Percentiles rank a stretch among this genome's conserved stretches.
Conservation (phyloP, 1,140 invertebrate genomes). For the Bombus turneri region DNA sequence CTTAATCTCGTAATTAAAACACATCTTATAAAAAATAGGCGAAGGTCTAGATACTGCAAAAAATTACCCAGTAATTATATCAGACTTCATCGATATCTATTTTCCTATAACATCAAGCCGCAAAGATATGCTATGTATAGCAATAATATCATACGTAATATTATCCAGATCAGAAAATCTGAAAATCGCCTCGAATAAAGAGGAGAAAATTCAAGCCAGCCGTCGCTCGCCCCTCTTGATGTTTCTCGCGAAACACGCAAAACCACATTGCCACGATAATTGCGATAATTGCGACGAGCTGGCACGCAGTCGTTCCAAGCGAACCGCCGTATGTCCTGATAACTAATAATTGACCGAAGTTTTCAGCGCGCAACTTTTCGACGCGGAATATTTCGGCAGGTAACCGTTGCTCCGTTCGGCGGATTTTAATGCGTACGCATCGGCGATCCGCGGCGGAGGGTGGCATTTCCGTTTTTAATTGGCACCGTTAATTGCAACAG, state of each 20-base stretch:
- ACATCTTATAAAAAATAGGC: background rate
- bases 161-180: background rate
- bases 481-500: constrained; percentile 57
- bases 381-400: constrained; percentile 17
- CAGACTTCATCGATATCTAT: background rate
- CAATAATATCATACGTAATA: background rate
- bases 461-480: constrained; percentile 61
- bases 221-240: no score
- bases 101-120: background rate
- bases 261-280: background rate
- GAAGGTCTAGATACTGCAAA: background rate
- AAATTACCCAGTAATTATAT: background rate
- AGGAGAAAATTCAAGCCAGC: background rate
- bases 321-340: background rate
- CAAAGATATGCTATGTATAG: background rate
- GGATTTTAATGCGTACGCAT: constrained; percentile 5
- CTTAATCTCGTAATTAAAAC: background rate
- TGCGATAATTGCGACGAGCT: constrained; percentile 18
- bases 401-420: background rate
- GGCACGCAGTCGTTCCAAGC: background rate
- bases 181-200: background rate
- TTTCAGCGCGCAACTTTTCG: constrained; percentile 1
- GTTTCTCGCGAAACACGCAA: background rate
- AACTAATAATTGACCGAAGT: constrained; percentile 44
- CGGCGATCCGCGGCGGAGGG: background rate